phyloP scores from a whole-genome alignment of 2,113 vertebrate genomes.

The Crotalus horridus region DNA sequence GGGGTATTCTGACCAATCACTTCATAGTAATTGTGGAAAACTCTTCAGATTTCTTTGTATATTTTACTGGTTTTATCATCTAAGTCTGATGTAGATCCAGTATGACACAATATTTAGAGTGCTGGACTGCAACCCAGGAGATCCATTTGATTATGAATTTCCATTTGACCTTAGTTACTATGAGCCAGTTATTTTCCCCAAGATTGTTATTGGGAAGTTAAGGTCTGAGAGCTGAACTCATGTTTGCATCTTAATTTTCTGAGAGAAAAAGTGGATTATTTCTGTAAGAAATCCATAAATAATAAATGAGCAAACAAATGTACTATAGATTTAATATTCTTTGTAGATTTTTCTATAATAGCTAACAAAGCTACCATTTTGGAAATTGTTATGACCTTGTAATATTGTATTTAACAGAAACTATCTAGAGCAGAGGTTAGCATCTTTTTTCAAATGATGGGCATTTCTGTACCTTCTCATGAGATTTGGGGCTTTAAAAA shows the following conservation, averaged over 20 bases:
- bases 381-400: background rate
- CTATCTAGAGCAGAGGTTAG: background rate
- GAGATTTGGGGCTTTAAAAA: background rate
- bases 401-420: background rate
- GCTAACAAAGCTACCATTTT: background rate
- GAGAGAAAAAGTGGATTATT: background rate
- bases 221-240: background rate
- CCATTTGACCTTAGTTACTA: background rate
- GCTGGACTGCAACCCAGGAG: no score
- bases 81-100: background rate
- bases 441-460: background rate
- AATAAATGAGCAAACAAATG: background rate
- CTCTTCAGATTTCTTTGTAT: background rate
- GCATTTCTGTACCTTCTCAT: background rate
- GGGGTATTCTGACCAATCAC: background rate
- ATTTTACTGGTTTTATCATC: background rate
- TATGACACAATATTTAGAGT: background rate
- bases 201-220: background rate
- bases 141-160: background rate
- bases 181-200: background rate
- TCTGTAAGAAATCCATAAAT: background rate
- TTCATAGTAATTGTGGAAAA: background rate
- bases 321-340: background rate
- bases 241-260: background rate
- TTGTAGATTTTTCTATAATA: background rate